phyloP scores from a whole-genome alignment of 2,113 vertebrate species.

The Eolophus roseicapilla region DNA sequence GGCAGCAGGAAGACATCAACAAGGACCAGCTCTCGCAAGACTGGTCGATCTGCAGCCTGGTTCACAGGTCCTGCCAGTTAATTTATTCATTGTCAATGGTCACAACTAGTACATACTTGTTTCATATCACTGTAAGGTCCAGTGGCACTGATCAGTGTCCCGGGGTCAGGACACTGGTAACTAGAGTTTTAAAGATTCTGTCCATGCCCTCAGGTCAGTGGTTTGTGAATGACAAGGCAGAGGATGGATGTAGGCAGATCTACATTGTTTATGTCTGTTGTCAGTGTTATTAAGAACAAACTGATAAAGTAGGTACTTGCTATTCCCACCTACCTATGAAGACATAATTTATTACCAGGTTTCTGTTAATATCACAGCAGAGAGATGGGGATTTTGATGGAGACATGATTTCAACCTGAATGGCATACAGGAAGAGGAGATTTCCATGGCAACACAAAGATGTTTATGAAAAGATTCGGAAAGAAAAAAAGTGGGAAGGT shows the following conservation, averaged over 20 bases:
- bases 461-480: neutral
- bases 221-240: neutral
- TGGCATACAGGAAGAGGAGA: neutral
- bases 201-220: neutral
- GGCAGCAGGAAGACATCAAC: neutral
- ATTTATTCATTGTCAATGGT: neutral
- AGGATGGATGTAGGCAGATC: neutral
- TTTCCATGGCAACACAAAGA: slow-evolving; percentile 13
- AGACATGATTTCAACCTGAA: neutral
- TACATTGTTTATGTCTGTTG: neutral
- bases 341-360: neutral
- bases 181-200: neutral
- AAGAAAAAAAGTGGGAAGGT: neutral
- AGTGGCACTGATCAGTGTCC: neutral
- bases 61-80: neutral
- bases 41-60: neutral
- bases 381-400: neutral
- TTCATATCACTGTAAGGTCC: neutral
- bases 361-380: neutral
- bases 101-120: neutral
- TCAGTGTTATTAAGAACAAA: neutral
- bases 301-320: neutral
- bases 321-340: neutral
- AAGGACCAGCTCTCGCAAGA: neutral
- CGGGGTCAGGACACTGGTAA: neutral